Conservation (phyloP, 2,797 vertebrate species). For the Etheostoma perlongum region DNA sequence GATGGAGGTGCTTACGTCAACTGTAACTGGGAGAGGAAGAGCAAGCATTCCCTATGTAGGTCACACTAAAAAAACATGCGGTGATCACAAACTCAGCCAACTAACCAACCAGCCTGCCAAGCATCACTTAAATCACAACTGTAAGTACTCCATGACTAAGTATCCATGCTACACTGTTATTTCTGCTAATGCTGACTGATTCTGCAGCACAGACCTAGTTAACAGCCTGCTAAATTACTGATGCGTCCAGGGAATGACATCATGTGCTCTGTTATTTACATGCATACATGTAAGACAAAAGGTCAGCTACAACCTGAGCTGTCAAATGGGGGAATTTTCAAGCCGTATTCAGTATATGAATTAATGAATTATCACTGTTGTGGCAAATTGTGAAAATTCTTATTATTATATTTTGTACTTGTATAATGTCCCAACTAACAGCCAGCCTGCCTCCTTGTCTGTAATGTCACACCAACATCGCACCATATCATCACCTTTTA, state of each 20-base stretch:
- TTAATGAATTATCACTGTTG: not conserved
- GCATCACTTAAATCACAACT: conserved; percentile 44
- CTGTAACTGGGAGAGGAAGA: conserved; percentile 84
- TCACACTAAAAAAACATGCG: conserved; percentile 84
- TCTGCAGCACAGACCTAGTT: conserved; percentile 32
- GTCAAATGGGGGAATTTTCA: not conserved
- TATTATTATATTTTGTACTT: not conserved
- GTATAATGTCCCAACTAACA: not conserved
- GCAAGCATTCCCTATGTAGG: conserved; percentile 81
- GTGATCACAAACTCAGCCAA: conserved; percentile 64
- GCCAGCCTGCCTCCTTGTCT: not conserved
- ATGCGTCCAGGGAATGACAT: conserved; percentile 38
- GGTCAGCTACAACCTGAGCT: not conserved
- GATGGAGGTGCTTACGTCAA: conserved; percentile 78
- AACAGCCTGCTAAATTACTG: conserved; percentile 43
- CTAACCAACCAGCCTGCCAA: conserved; percentile 49
- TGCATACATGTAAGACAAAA: not conserved
- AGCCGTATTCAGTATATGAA: not conserved
- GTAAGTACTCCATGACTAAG: conserved; percentile 21
- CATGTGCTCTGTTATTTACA: conserved; percentile 14
- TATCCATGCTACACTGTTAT: not conserved
- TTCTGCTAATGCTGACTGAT: conserved; percentile 23
- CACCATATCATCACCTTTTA: not conserved
- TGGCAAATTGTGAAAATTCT: not conserved
- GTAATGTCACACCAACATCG: not conserved